Base-by-base conservation (phyloP, 2,888 invertebrate genomes). In the Machimus rusticus region DNA sequence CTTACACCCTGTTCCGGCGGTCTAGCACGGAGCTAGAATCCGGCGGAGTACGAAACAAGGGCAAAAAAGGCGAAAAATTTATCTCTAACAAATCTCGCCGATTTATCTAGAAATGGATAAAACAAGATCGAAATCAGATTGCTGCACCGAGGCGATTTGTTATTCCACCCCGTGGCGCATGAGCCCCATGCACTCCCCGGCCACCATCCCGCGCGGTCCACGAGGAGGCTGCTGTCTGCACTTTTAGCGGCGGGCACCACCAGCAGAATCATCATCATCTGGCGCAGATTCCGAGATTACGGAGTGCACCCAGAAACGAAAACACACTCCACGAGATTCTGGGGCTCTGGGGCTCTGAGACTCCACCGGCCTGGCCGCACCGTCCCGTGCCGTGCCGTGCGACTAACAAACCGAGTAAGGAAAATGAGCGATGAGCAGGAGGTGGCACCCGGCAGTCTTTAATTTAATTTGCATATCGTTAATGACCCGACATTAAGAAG, bases 381-480 rank as follows among this genome's bases (percentile, higher is more conserved):
- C 34, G 34, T 89, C 86, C 88, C 82, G 87, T 86, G 87, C 31
- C 23, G 19, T 28, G 19, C 66, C 66, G 14, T 87, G 81, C 37
- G 87, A 81, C 87, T 86, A 66, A 84, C 81, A 87, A 28, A 86
- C 76, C 37, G 46, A 37, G 57, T 34, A 19, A 28, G 16, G 85
- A 43, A 86, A 23, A 82, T 28, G 74, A 74, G 76, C 19, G 74
- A 51, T 57, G 79, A 86, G 39, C 79, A 84, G 76, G 74, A 86
- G 84, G 84, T 76, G 82, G 74, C 74, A 28, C 85, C 85, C 74
- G 74, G 74, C 43, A 85, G 77, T 79, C 79, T 87, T 87, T 87
- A 87, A 87, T 87, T 87, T 82, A 87, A 87, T 87, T 87, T 87
- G 81, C 87, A 81, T 87, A 87, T 82, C 74, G 82, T 87, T 87